Evolutionary conservation across 1,140 invertebrate species (phyloP).

Genomic region (Trigoniulus corallinus): DNA sequence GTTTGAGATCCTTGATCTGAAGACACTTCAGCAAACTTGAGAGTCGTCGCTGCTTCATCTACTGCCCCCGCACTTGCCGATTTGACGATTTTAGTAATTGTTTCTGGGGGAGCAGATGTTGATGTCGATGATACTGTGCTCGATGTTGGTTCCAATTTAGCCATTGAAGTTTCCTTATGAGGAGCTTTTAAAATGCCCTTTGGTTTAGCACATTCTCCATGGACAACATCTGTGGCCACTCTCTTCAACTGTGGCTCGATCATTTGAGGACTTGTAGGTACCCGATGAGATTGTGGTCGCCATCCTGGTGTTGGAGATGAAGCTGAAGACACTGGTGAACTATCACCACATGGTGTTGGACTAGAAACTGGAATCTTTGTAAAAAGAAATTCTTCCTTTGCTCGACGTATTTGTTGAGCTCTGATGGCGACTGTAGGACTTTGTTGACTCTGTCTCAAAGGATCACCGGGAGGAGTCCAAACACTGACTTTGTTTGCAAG

Average conservation of each 20-base stretch:
- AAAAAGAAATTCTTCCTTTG: background rate
- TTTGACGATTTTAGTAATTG: background rate
- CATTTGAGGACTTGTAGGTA: background rate
- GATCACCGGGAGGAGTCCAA: no score
- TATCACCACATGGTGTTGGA: no score
- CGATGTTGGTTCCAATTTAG: no score
- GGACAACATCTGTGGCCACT: background rate
- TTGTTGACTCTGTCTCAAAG: background rate
- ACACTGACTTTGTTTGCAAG: no score
- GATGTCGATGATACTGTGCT: no score
- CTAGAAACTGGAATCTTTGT: background rate
- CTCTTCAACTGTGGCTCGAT: background rate
- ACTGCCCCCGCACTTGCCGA: background rate
- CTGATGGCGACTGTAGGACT: background rate
- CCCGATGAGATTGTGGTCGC: background rate
- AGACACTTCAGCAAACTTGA: background rate
- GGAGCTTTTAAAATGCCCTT: background rate
- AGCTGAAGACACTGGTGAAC: no score
- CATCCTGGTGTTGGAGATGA: background rate
- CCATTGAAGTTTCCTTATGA: background rate
- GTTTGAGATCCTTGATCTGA: background rate
- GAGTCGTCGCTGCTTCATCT: background rate
- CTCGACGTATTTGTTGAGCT: background rate
- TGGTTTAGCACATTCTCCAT: background rate
- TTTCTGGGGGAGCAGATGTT: no score